A percentile compares a stretch with the other conserved stretches of the same genome.
Evolutionary conservation across 2,797 vertebrate genomes (phyloP).

Genomic region (Esox lucius): DNA sequence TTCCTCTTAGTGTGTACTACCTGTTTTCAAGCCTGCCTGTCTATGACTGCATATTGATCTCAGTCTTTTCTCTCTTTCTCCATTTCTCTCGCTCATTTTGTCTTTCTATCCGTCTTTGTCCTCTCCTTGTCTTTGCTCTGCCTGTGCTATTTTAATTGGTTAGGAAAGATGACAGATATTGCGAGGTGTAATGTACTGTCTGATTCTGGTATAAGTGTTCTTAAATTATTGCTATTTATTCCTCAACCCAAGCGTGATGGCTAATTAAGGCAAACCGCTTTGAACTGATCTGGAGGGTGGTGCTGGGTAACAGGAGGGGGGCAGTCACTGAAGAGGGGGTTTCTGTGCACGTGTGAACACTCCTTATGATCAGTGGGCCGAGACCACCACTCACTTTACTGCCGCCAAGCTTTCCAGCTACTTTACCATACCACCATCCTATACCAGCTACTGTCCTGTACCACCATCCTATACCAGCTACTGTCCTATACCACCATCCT

Average conservation of each 20-base stretch:
- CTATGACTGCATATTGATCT: background rate
- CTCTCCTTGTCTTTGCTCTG: background rate
- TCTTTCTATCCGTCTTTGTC: background rate
- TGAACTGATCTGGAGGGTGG: conserved; percentile 46
- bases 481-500: no score
- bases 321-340: background rate
- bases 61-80: no score
- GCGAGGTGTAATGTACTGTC: conserved; percentile 71
- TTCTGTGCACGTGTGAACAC: no score
- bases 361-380: background rate
- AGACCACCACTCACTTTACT: background rate
- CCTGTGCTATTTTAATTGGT: conserved; percentile 39
- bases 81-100: background rate
- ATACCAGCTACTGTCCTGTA: background rate
- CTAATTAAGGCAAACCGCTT: conserved; percentile 71
- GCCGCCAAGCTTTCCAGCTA: background rate
- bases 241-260: conserved; percentile 68
- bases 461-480: no score
- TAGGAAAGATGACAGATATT: conserved; percentile 61
- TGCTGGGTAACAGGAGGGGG: background rate
- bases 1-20: background rate
- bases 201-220: conserved; percentile 72
- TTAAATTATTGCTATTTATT: conserved; percentile 75
- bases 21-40: background rate
- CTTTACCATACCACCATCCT: background rate